Percentiles rank a stretch among this genome's conserved stretches.
Conservation (phyloP, 2,113 vertebrate genomes). For the Grantiella picta region DNA sequence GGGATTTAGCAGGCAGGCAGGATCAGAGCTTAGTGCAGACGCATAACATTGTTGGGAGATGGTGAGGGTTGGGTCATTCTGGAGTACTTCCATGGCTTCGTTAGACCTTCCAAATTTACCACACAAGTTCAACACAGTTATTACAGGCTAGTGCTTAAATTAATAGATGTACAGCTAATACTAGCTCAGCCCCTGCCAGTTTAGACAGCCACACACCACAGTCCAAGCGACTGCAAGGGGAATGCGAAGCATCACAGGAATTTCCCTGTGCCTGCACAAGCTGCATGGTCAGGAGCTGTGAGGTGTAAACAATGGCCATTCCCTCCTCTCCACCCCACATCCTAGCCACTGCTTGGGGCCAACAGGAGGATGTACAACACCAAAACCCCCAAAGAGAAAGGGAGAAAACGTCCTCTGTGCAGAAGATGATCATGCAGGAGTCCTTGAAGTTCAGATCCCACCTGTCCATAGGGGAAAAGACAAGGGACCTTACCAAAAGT, state of each 20-base stretch:
- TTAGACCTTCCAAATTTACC: constrained; percentile 7
- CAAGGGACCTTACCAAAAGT: background rate
- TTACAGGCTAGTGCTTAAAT: background rate
- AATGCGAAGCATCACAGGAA: background rate
- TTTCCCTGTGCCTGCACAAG: background rate
- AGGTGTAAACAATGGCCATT: fast-evolving
- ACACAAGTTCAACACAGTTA: background rate
- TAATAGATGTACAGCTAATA: background rate
- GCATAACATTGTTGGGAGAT: background rate
- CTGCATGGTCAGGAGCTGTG: fast-evolving
- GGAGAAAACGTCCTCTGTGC: background rate
- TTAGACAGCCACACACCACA: background rate
- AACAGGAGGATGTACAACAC: background rate
- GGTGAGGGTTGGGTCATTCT: background rate
- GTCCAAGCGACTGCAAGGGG: fast-evolving
- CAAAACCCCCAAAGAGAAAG: background rate
- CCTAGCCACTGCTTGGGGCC: background rate
- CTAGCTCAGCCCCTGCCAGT: background rate
- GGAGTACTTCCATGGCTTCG: background rate
- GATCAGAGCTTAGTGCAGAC: background rate
- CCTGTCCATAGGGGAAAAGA: background rate
- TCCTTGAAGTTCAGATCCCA: background rate
- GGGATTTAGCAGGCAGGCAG: background rate
- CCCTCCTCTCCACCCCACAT: background rate
- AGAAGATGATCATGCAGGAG: background rate